Base-by-base conservation (phyloP, 2,888 invertebrate genomes). In the Holacanthella duospinosa region DNA sequence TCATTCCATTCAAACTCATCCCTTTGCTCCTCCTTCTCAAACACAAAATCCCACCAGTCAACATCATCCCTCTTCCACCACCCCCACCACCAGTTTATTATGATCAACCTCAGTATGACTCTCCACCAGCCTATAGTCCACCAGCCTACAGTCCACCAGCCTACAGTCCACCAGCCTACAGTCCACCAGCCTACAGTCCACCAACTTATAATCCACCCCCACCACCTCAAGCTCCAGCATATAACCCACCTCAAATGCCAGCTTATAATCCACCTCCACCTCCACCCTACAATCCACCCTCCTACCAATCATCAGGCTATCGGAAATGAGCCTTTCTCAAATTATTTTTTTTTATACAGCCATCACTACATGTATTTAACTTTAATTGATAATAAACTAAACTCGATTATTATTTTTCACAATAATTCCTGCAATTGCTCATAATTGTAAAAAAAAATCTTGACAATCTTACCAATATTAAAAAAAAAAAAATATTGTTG, bases 61-160 rank as follows among this genome's bases (percentile, higher is more conserved):
- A 48, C 48, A 9, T 48, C 21, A 48, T 48, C 19, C 48, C 48
- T 4, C 48, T 48, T 9, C 48, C 48, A 9, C 48, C 48, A 48
- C 48, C 48, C 6, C 48, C 48, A 9, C 48, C 48, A 48, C 48
- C 48, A 48, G 48, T 48, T 21, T 48, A 48, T 21, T 48, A 48
- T 21, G 48, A 48, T 21, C 48, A 9, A 48, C 48, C 48, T 16
- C 19, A 9, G 19, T 48, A 48, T 48, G 48, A 48, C n/a, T 9
- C 48, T 48, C 48, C 48, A 4, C 48, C 48, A 9, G 12, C 48
- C 4, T 48, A 48, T 21, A 4, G 16, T 16, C 19, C 48, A n/a
- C 19, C 48, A n/a, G 19, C 48, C 4, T 9, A 9, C 21, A n/a
- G n/a, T 21, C 12, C 12, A n/a, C 48, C 48, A 48, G 9, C 36